Conservation (phyloP, 2,888 invertebrate genomes). For the Liodrosophila aerea region DNA sequence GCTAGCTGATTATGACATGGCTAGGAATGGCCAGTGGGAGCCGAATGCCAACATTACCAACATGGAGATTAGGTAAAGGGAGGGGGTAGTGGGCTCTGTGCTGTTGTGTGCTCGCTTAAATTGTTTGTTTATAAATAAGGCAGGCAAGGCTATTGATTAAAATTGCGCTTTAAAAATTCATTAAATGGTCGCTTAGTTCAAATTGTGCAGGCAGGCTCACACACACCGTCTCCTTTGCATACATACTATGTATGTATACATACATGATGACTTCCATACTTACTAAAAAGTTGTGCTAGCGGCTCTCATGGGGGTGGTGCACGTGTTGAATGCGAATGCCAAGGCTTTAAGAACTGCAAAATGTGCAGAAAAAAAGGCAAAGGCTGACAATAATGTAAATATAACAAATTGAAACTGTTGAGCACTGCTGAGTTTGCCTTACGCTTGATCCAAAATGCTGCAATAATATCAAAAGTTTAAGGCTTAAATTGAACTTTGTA, state of each 20-base stretch:
- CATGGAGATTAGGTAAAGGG: not conserved
- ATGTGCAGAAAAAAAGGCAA: no score
- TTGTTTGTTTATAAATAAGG: slow-evolving; percentile 71
- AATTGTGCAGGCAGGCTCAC: slow-evolving; percentile 46
- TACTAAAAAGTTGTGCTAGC: slow-evolving; percentile 7
- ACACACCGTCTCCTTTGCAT: slow-evolving; percentile 11
- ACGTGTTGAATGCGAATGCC: slow-evolving; percentile 44
- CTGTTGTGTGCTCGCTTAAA: slow-evolving; percentile 33
- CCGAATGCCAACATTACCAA: slow-evolving; percentile 2
- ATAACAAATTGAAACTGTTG: no score
- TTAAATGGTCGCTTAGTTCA: slow-evolving; percentile 49
- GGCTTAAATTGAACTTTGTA: no score
- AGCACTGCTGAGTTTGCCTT: no score
- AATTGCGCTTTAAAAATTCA: slow-evolving; percentile 70
- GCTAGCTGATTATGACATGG: slow-evolving; percentile 67
- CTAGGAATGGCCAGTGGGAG: slow-evolving; percentile 23
- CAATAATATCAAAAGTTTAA: no score
- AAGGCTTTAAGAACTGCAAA: slow-evolving; percentile 15
- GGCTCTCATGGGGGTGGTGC: slow-evolving; percentile 12
- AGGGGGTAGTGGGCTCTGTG: not conserved
- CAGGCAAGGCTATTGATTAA: slow-evolving; percentile 64
- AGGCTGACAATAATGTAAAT: no score
- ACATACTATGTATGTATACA: slow-evolving; percentile 22
- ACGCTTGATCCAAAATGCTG: no score
- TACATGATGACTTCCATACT: slow-evolving; percentile 24